Base-by-base conservation (phyloP, 2,888 invertebrate genomes). In the Nemapogon koenigi region DNA sequence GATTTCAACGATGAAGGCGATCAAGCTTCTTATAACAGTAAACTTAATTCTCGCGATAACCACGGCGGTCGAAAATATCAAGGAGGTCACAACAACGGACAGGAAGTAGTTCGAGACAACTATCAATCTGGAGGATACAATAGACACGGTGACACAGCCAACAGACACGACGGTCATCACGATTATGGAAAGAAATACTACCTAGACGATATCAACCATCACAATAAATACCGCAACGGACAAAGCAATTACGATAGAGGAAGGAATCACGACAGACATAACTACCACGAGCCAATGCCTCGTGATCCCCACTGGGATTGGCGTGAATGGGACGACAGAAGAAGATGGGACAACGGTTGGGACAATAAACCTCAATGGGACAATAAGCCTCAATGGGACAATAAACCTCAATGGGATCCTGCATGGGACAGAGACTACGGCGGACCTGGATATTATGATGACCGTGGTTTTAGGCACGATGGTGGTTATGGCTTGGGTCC, bases 1-100 rank as follows among this genome's bases (percentile, higher is more conserved):
- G 87, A 87, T 51, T 81, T 63, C 1, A 75, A 66, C 40, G 80
- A 80, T 39, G 80, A 79, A 57, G 71, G 66, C 2, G 79, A 79
- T 42, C 64, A 63, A 54, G 66, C 78, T 3, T 65, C 64, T 2
- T 75, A 70, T 43, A 78, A 75, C 16, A 76, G 66, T 41, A 64
- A 57, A 43, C 41, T 66, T 6, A 76, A 75, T 39, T 68, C 53
- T 35, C 60, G 71, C 40, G 72, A 76, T 38, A 70, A 75, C 42
- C 65, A 71, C 11, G 75, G 66, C 2, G 72, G 66, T 7, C 59
- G 71, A 31, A 62, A 55, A 18, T 80, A 79, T 43, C 65, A 75
- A 27, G 75, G 75, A 7, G 57, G 63, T 1, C 69, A 75, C 44
- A 71, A 71, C 35, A 76, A 76, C 38, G 78, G 72, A 0, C 60